Conservation (phyloP, 2,113 vertebrate genomes). For the Psittacula cyanocephala region DNA sequence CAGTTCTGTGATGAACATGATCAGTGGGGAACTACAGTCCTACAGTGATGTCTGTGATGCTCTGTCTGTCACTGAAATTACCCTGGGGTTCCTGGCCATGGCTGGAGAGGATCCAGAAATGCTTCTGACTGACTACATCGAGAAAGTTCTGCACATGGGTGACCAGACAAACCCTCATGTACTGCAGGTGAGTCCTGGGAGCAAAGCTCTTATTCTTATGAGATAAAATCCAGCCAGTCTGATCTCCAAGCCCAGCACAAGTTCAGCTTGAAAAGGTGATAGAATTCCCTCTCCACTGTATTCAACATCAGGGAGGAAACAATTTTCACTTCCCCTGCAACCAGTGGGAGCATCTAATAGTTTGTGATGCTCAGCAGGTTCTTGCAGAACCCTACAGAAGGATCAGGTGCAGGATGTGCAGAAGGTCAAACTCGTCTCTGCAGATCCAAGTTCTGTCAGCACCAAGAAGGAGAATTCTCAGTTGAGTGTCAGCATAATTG, state of each 20-base stretch:
- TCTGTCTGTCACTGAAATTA: conserved; percentile 82
- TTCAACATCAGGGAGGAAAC: background rate
- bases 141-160: conserved; percentile 85
- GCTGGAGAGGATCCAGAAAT: conserved; percentile 80
- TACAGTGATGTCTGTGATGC: conserved; percentile 93
- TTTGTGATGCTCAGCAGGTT: background rate
- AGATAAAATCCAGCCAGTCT: background rate
- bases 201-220: background rate
- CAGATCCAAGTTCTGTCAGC: background rate
- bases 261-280: background rate
- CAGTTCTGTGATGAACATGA: conserved; percentile 62
- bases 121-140: conserved; percentile 80
- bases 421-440: background rate
- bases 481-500: background rate
- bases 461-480: background rate
- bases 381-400: background rate
- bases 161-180: conserved; percentile 80
- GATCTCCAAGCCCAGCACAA: background rate
- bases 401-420: background rate
- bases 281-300: background rate
- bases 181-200: conserved; percentile 78
- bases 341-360: background rate
- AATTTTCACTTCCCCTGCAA: background rate
- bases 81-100: conserved; percentile 88
- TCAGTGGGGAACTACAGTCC: conserved; percentile 85